A percentile compares a stretch with the other conserved stretches of the same genome.
phyloP scores from a whole-genome alignment of 1,140 invertebrate species.

The Ceratina australensis region DNA sequence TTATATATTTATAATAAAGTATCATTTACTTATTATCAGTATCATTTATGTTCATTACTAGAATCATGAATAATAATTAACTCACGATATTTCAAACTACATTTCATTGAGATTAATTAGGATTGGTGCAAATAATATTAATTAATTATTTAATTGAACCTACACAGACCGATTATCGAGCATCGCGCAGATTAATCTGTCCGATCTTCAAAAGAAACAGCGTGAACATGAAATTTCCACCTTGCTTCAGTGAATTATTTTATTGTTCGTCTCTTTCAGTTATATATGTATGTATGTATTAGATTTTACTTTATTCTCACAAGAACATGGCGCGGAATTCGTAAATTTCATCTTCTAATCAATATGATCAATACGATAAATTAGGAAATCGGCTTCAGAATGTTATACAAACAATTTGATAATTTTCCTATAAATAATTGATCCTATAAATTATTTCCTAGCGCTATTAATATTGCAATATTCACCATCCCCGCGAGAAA shows the following conservation, averaged over 20 bases:
- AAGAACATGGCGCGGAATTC: conserved; percentile 8
- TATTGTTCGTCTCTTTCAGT: conserved; percentile 7
- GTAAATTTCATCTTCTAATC: not conserved
- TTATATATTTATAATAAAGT: conserved; percentile 65
- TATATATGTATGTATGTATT: not conserved
- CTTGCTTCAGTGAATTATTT: conserved; percentile 35
- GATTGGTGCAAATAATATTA: conserved; percentile 63
- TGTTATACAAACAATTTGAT: conserved; percentile 41
- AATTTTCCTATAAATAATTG: conserved; percentile 60
- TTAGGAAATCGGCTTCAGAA: conserved; percentile 15
- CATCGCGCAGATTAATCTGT: conserved; percentile 58
- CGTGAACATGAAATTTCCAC: conserved; percentile 32
- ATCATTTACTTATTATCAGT: conserved; percentile 69
- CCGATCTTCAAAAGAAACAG: conserved; percentile 35
- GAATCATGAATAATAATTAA: conserved; percentile 67
- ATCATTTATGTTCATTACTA: conserved; percentile 65
- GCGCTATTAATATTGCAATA: conserved; percentile 70
- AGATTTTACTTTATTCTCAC: not conserved
- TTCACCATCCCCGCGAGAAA: conserved; percentile 48
- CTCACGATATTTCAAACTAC: conserved; percentile 72
- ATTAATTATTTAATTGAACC: conserved; percentile 47
- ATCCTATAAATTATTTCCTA: conserved; percentile 67
- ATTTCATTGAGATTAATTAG: conserved; percentile 66
- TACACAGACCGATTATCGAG: conserved; percentile 52
- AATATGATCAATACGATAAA: conserved; percentile 25